phyloP scores from a whole-genome alignment of 1,140 invertebrate species.

The Megalopta genalis region DNA sequence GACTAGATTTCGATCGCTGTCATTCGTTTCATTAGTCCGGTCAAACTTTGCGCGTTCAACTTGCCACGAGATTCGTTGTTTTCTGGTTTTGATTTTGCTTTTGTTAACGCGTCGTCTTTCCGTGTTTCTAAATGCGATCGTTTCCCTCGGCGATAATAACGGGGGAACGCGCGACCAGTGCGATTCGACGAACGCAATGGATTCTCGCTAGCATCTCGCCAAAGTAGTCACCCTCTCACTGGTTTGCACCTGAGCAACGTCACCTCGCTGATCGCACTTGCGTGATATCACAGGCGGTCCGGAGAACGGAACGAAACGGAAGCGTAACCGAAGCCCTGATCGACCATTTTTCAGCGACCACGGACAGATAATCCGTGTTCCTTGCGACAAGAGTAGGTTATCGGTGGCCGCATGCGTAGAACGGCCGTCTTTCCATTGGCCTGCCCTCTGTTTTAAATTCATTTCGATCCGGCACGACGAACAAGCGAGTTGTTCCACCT shows the following conservation, averaged over 20 bases:
- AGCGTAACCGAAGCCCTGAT: neutral
- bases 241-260: neutral
- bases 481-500: neutral
- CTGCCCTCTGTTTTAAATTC: constrained; percentile 31
- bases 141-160: neutral
- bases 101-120: neutral
- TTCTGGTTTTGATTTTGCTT: neutral
- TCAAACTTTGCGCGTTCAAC: too few relatives aligned
- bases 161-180: too few relatives aligned
- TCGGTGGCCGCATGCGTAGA: constrained; percentile 10
- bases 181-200: too few relatives aligned
- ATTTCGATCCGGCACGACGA: constrained; percentile 33
- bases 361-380: constrained; percentile 15
- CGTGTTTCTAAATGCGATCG: too few relatives aligned
- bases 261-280: too few relatives aligned
- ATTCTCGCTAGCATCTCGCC: neutral
- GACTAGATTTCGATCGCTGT: too few relatives aligned
- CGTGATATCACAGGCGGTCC: neutral
- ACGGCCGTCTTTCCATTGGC: neutral
- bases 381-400: constrained; percentile 37
- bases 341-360: constrained; percentile 24
- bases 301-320: neutral
- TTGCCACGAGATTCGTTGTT: constrained; percentile 2
- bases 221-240: neutral
- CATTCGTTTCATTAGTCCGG: too few relatives aligned